A percentile compares a stretch with the other conserved stretches of the same genome.
These are phyloP conservation scores for Adoxophyes honmai DNA, from an alignment of 1,140 invertebrate genomes.

Conservation along the genomic window DNA sequence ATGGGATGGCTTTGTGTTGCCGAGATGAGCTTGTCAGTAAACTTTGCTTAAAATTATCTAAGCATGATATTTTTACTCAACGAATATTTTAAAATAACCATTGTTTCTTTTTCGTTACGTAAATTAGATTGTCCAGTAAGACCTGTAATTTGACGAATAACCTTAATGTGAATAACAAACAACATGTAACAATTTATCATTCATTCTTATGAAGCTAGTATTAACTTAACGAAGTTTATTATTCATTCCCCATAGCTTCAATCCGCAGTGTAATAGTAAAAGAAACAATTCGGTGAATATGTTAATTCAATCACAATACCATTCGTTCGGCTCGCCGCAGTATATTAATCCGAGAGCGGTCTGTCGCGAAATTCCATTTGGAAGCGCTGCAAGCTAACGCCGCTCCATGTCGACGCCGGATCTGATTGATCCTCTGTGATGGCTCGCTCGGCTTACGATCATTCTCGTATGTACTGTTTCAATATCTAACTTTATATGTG, in stretches of 20 bases:
- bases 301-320: conserved; percentile 61
- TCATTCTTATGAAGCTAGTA: too few relatives aligned
- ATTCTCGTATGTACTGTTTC: conserved; percentile 14
- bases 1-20: conserved; percentile 3
- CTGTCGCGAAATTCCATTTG: conserved; percentile 65
- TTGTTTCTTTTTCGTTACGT: too few relatives aligned
- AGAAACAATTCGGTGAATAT: conserved; percentile 34
- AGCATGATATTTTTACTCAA: too few relatives aligned
- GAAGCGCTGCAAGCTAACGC: conserved; percentile 40
- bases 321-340: conserved; percentile 54
- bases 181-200: too few relatives aligned
- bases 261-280: conserved; percentile 3
- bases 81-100: too few relatives aligned
- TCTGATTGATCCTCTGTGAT: conserved; percentile 50
- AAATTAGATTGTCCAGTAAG: too few relatives aligned
- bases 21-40: background rate
- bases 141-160: too few relatives aligned
- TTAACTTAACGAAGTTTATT: too few relatives aligned
- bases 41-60: conserved; percentile 7
- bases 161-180: too few relatives aligned
- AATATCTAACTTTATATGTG: conserved; percentile 16
- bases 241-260: too few relatives aligned
- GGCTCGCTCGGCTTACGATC: conserved; percentile 28
- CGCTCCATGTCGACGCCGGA: conserved; percentile 42
- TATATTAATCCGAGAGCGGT: conserved; percentile 61